Conservation (phyloP, 2,113 vertebrate genomes). For the Phasianus colchicus region DNA sequence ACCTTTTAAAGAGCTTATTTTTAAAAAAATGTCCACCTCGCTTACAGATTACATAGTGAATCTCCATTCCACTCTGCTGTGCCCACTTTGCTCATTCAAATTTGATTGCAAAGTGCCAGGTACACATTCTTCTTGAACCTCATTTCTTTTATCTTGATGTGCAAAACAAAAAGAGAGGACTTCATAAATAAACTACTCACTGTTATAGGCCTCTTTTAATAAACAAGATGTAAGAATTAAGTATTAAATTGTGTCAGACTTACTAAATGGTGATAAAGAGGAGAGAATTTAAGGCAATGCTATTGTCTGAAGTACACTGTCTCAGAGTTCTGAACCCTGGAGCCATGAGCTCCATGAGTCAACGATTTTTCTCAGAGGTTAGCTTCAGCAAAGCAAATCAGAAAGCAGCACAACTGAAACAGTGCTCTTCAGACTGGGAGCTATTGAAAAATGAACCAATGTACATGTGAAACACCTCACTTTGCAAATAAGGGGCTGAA, state of each 20-base stretch:
- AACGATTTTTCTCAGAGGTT: background rate
- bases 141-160: background rate
- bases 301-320: rapidly evolving
- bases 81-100: background rate
- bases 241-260: background rate
- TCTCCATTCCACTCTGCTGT: background rate
- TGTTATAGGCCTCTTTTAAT: background rate
- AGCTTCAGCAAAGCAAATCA: background rate
- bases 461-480: background rate
- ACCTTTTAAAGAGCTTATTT: background rate
- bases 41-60: background rate
- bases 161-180: background rate
- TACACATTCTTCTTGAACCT: background rate
- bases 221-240: background rate
- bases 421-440: background rate
- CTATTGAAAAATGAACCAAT: background rate
- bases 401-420: background rate
- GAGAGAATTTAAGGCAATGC: background rate
- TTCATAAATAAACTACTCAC: background rate
- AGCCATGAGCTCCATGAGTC: rapidly evolving
- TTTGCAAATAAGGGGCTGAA: background rate
- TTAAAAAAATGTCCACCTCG: background rate
- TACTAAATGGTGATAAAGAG: background rate
- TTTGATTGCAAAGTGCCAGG: background rate
- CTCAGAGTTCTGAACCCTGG: background rate